Evolutionary conservation across 2,888 invertebrate species (phyloP).

Genomic region (Melanostoma scalare): DNA sequence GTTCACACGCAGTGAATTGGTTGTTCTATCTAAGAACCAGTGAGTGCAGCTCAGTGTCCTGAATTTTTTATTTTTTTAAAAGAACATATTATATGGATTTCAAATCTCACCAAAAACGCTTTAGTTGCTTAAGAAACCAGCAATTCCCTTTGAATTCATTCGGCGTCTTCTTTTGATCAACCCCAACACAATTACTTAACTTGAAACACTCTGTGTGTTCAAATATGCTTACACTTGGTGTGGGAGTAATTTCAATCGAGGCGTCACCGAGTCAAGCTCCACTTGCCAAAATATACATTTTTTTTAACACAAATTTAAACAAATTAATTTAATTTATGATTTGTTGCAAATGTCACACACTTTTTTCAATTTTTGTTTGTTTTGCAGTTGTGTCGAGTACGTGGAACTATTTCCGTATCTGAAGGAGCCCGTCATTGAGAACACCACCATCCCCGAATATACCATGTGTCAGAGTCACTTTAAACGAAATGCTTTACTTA

Average conservation of each 20-base stretch:
- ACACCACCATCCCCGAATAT: slow-evolving; percentile 79
- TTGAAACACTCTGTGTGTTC: too few species aligned
- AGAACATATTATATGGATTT: too few species aligned
- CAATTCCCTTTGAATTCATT: too few species aligned
- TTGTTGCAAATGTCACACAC: slow-evolving; percentile 29
- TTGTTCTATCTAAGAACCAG: too few species aligned
- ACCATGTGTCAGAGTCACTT: slow-evolving; percentile 77
- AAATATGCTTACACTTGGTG: neutral
- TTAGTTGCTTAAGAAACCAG: too few species aligned
- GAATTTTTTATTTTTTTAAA: too few species aligned
- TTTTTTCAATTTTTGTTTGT: slow-evolving; percentile 13
- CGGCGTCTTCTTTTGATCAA: too few species aligned
- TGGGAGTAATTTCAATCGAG: neutral
- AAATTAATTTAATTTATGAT: slow-evolving; percentile 62
- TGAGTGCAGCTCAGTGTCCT: too few species aligned
- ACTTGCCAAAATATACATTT: slow-evolving; percentile 7
- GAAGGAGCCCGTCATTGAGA: slow-evolving; percentile 81
- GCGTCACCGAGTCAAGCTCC: slow-evolving; percentile 35
- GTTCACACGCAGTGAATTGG: too few species aligned
- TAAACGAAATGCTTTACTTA: slow-evolving; percentile 66
- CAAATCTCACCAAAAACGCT: too few species aligned
- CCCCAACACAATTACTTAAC: too few species aligned
- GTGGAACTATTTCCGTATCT: slow-evolving; percentile 82
- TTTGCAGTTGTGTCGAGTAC: slow-evolving; percentile 80
- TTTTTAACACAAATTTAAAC: slow-evolving; percentile 23